Percentiles rank a stretch among this genome's conserved stretches.
phyloP scores from a whole-genome alignment of 2,888 invertebrate genomes.

The Oeneis ivallda region DNA sequence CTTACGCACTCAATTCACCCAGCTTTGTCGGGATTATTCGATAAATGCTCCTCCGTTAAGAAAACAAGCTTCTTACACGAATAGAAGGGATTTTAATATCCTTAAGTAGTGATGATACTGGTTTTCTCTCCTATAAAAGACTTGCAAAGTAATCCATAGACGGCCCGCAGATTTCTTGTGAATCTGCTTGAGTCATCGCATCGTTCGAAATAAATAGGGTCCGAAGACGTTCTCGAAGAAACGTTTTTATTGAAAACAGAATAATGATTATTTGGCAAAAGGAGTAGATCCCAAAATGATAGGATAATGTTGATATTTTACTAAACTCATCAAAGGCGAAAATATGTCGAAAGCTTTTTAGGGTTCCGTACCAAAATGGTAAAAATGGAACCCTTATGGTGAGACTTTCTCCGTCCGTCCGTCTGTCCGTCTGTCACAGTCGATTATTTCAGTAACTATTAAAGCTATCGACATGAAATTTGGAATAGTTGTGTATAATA shows the following conservation, averaged over 20 bases:
- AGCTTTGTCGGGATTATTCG: slow-evolving; percentile 63
- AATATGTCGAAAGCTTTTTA: neutral
- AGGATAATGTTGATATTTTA: too few species aligned
- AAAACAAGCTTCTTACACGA: slow-evolving; percentile 79
- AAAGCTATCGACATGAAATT: too few species aligned
- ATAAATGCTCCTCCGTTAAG: slow-evolving; percentile 63
- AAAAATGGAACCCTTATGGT: too few species aligned
- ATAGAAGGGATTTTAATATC: slow-evolving; percentile 80
- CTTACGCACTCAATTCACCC: slow-evolving; percentile 48
- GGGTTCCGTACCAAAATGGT: too few species aligned
- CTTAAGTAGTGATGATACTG: slow-evolving; percentile 80
- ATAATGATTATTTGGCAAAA: slow-evolving; percentile 34
- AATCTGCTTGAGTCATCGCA: slow-evolving; percentile 80
- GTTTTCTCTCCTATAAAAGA: slow-evolving; percentile 73
- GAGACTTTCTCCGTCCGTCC: too few species aligned
- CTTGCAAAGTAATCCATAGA: slow-evolving; percentile 80
- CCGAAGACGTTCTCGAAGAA: slow-evolving; percentile 63
- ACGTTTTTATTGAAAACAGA: slow-evolving; percentile 61
- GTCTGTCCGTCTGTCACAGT: too few species aligned
- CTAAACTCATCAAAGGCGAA: neutral
- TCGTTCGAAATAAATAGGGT: slow-evolving; percentile 78
- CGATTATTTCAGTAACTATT: too few species aligned
- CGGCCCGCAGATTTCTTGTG: slow-evolving; percentile 72
- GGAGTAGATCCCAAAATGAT: slow-evolving; percentile 8
- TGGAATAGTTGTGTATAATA: too few species aligned